phyloP scores from a whole-genome alignment of 2,113 vertebrate species.

The Elephantulus edwardii region DNA sequence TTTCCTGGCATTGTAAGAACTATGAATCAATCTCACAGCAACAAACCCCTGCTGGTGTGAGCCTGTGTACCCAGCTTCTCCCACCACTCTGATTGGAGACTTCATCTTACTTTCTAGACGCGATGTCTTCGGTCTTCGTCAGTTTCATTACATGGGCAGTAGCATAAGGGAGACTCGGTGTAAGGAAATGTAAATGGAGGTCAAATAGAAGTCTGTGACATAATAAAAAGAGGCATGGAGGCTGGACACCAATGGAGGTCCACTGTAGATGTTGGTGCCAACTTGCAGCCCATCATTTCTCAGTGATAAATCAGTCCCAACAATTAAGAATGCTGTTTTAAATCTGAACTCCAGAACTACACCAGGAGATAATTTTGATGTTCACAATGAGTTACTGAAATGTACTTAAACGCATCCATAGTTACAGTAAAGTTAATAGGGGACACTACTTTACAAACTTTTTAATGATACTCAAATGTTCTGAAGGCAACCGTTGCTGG shows the following conservation, averaged over 20 bases:
- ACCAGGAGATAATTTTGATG: not conserved
- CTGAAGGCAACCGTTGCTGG: no score
- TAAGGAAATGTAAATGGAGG: not conserved
- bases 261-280: not conserved
- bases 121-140: not conserved
- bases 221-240: not conserved
- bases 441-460: no score
- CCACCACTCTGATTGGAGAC: not conserved
- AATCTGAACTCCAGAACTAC: not conserved
- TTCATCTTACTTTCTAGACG: slow-evolving; percentile 11
- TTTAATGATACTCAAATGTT: no score
- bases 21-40: not conserved
- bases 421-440: no score
- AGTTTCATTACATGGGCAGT: not conserved
- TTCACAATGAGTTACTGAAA: not conserved
- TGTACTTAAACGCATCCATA: no score
- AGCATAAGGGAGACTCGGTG: not conserved
- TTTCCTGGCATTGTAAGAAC: slow-evolving; percentile 27
- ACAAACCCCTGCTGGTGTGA: not conserved
- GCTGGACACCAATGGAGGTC: not conserved
- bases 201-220: not conserved
- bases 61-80: not conserved
- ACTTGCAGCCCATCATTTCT: not conserved
- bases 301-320: not conserved
- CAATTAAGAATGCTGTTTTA: not conserved